phyloP scores from a whole-genome alignment of 2,888 invertebrate species.

The Serripes groenlandicus region DNA sequence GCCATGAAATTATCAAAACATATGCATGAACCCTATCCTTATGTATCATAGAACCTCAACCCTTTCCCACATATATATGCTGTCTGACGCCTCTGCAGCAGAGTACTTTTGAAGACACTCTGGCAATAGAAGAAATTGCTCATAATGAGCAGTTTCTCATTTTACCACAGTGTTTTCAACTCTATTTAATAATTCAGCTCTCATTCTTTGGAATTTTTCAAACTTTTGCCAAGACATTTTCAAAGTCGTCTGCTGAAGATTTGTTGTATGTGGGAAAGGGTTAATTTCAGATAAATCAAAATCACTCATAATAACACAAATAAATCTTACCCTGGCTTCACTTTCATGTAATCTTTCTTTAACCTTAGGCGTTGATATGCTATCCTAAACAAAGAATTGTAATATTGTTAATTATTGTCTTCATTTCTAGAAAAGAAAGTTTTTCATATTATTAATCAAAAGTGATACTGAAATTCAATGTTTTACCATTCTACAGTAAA shows the following conservation, averaged over 20 bases:
- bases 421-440: background rate
- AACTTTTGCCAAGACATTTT: too few species aligned
- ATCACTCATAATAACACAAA: background rate
- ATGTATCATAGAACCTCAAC: too few species aligned
- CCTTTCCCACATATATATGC: background rate
- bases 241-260: too few species aligned
- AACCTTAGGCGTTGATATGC: conserved; percentile 88
- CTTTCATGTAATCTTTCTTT: conserved; percentile 95
- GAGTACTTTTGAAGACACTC: background rate
- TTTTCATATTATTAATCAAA: background rate
- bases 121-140: background rate
- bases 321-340: conserved; percentile 90
- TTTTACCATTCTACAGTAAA: too few species aligned
- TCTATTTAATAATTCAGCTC: too few species aligned
- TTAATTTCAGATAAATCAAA: background rate
- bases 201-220: too few species aligned
- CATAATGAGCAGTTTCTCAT: background rate
- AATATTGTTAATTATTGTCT: background rate
- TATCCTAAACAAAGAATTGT: conserved; percentile 78
- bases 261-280: too few species aligned
- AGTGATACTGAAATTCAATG: background rate
- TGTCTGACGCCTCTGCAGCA: background rate
- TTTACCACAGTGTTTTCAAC: background rate
- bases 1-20: too few species aligned
- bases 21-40: too few species aligned